Evolutionary conservation across 2,888 invertebrate genomes (phyloP).

Genomic region (Caenorhabditis virilis): DNA sequence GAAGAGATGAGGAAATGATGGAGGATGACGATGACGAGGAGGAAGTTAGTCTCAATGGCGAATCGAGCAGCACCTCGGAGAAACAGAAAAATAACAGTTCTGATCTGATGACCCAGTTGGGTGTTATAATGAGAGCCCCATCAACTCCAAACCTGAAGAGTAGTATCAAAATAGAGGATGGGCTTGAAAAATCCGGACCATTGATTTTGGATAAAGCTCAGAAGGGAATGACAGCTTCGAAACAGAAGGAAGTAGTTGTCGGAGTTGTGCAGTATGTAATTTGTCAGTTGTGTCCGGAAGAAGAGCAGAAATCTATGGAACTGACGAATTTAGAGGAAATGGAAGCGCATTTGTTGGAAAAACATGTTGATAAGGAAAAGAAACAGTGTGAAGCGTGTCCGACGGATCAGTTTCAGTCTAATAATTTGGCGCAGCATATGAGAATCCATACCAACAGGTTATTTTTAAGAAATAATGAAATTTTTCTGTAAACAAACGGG

Average conservation of each 20-base stretch:
- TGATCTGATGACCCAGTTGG: neutral
- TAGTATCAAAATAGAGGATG: neutral
- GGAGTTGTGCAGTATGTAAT: constrained; percentile 55
- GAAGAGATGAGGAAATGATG: constrained; percentile 5
- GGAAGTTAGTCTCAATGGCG: too few relatives aligned
- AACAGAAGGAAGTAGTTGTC: constrained; percentile 35
- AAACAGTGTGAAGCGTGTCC: constrained; percentile 49
- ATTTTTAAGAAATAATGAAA: neutral
- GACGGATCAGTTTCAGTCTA: constrained; percentile 33
- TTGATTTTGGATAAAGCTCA: neutral
- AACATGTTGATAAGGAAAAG: constrained; percentile 54
- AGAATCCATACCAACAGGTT: constrained; percentile 49
- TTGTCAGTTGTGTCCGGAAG: constrained; percentile 56
- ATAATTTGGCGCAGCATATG: constrained; percentile 48
- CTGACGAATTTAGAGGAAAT: constrained; percentile 41
- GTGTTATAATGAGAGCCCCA: constrained; percentile 2
- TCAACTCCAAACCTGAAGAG: neutral
- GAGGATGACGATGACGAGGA: constrained; percentile 17
- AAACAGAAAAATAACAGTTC: too few relatives aligned
- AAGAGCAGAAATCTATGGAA: constrained; percentile 41
- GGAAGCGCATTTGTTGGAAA: constrained; percentile 46
- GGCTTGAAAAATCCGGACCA: neutral
- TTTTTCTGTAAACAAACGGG: neutral
- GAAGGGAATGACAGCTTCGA: neutral
- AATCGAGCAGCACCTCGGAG: too few relatives aligned